Base-by-base conservation (phyloP, 2,113 vertebrate species). In the Cyphomyrus discorhynchus region DNA sequence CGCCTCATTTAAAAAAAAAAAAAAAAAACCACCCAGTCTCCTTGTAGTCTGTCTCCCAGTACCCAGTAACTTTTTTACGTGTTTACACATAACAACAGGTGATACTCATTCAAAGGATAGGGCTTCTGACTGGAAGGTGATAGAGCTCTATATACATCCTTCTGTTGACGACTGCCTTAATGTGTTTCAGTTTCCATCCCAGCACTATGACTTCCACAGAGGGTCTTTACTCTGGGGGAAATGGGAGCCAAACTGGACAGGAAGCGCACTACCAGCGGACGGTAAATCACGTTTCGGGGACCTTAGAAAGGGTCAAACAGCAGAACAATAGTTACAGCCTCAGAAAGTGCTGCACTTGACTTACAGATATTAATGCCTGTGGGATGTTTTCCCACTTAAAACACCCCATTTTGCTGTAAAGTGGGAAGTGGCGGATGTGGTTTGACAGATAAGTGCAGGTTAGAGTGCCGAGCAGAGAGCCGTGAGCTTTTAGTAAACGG, bases 331-430 rank as follows among this genome's bases (percentile, higher is more conserved):
- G 82, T 24, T 47, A 46, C 3, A 9, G 42, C 82, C 42, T 46
- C 39, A 45, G 45, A 84, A 84, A 84, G 82, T 84, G 82, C 47
- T 39, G 5, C 85, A 87, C 50, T 87, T 87, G 49, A 56, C 27
- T 84, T 50, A 86, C 15, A 87, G n/a, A 53, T 87, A 35, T 53
- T 35, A 87, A 53, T 53, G 47, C 50, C 50, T 19, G 49, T 47
- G 85, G 21, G 49, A 52, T 86, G 85, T 87, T 87, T 62, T 88
- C 35, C 53, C 87, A 88, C 87, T 88, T 45, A 62, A 58, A 88
- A 66, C 56, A 13, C 52, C 24, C 35, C 56, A 66, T 62, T 31
- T 46, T 58, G 39, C 49, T n/a, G 10, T 24, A n/a, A 88, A 88
- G 53, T 31, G 56, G 35, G 9, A 53, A 39, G 17, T 50, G 15